Conservation (phyloP, 2,888 invertebrate genomes). For the Opisthograptis luteolata region DNA sequence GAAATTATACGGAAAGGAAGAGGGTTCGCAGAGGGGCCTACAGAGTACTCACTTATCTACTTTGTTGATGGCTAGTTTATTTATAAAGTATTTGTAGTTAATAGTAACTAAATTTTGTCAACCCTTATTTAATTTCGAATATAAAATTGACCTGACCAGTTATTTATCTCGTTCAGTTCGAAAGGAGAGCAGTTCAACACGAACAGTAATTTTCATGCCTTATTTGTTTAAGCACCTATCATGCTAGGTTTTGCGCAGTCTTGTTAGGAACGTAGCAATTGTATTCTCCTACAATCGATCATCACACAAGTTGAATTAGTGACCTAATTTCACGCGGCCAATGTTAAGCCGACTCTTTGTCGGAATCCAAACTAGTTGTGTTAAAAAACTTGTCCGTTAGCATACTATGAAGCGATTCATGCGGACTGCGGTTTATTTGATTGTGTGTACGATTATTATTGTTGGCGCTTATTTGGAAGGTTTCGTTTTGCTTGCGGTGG, state of each 20-base stretch:
- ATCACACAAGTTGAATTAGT: constrained; percentile 46
- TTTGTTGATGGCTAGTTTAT: constrained; percentile 29
- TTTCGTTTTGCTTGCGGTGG: constrained; percentile 41
- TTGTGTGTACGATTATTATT: constrained; percentile 65
- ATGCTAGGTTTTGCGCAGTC: constrained; percentile 20
- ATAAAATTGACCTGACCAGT: neutral
- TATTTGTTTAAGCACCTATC: constrained; percentile 2
- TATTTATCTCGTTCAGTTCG: neutral
- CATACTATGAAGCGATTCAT: constrained; percentile 44
- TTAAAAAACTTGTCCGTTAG: constrained; percentile 66
- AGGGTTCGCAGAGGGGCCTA: constrained; percentile 53
- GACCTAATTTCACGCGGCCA: constrained; percentile 56
- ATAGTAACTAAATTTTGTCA: constrained; percentile 4
- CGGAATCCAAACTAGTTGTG: constrained; percentile 53
- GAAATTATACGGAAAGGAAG: constrained; percentile 70
- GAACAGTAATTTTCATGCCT: constrained; percentile 7
- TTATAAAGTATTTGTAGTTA: constrained; percentile 31
- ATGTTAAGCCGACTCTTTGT: constrained; percentile 61
- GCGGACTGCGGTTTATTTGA: constrained; percentile 61
- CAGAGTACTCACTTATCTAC: constrained; percentile 22
- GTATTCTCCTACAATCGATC: constrained; percentile 45
- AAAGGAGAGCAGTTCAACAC: neutral
- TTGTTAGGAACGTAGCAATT: constrained; percentile 44
- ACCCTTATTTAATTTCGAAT: constrained; percentile 1
- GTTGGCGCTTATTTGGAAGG: constrained; percentile 45